Evolutionary conservation across 1,140 invertebrate species (phyloP), one percentile per base, ranked within the genome.

Genomic region (Drosophila nigrodunni): DNA sequence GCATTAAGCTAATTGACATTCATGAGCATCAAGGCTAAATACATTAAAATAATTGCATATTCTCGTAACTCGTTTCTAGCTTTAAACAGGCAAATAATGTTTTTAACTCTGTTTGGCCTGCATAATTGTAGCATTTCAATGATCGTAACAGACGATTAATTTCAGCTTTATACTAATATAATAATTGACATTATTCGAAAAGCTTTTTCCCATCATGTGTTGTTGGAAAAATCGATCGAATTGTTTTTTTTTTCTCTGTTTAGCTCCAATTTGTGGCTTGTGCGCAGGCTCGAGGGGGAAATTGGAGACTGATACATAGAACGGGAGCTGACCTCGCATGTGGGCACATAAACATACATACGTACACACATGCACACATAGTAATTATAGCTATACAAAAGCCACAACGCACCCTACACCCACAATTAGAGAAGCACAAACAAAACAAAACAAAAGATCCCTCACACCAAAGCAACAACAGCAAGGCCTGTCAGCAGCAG

Each of bases 1-100:
- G 69, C 60, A 76, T 52, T 76, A 71, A 72, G 68, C 79, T 87
- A 89, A 88, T 89, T 89, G 80, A 83, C 83, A 88, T 88, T 88
- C 82, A 87, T 87, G 80, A 74, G 82, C 74, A 75, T 78, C 83
- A 89, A 88, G 86, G 86, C 81, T 80, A 67, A 88, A 85, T 81
- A 77, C 77, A 90, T 89, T 85, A 89, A 90, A 88, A 90, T 85
- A 86, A 86, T 88, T 90, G 80, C 86, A 89, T 90, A 75, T 80
- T 76, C 52, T 76, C 62, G 61, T 64, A 52, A 72, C 61, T 72
- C 52, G 15, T 55, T 60, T 69, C 78, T 74, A 70, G 81, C 76
- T 86, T 74, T 69, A 57, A 60, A 47, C 49, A 74, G 54, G 10
- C 54, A 64, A 21, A 34, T 57, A 62, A 61, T 49, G 30, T 21